Base-by-base conservation (phyloP, 2,888 invertebrate species). In the Microctonus aethiopoides region DNA sequence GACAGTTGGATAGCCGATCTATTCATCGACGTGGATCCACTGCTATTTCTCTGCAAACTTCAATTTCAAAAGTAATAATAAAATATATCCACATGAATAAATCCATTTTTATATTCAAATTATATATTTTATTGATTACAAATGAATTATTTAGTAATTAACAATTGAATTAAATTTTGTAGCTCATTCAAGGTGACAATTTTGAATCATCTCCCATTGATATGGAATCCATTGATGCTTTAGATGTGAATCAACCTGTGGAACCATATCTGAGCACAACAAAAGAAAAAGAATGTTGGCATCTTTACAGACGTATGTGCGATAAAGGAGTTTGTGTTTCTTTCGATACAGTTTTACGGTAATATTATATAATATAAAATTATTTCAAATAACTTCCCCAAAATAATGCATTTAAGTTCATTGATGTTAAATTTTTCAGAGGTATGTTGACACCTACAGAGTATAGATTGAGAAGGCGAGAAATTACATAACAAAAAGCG, bases 371-470 rank as follows among this genome's bases (percentile, higher is more conserved):
- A n/a, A n/a, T n/a, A n/a, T n/a, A 52, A n/a, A 51, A 56, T 70
- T 51, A 67, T 62, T 59, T 68, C 6, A 0, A 26, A 24, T 26
- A 56, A n/a, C n/a, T n/a, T 26, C 24, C 34, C n/a, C 5, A 22
- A 41, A 13, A 46, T 26, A 60, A n/a, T n/a, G n/a, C n/a, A n/a
- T n/a, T n/a, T n/a, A 39, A 56, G 6, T 32, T 16, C 39, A 41
- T 9, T 65, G 6, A 56, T 51, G 34, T 13, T 26, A 9, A 7
- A 46, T 3, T 70, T 86, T 85, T 65, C 83, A 88, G 92, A 76
- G 92, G 92, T 41, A 91, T 92, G 91, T 83, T 92, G 73, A 92
- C 92, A 9, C 92, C 92, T 4, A 92, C 92, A 0, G 92, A 92
- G 82, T 92, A 92, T 80, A 88, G 92, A 75, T 87, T 91, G 78